Base-by-base conservation (phyloP, 2,888 invertebrate genomes). In the Tyria jacobaeae region DNA sequence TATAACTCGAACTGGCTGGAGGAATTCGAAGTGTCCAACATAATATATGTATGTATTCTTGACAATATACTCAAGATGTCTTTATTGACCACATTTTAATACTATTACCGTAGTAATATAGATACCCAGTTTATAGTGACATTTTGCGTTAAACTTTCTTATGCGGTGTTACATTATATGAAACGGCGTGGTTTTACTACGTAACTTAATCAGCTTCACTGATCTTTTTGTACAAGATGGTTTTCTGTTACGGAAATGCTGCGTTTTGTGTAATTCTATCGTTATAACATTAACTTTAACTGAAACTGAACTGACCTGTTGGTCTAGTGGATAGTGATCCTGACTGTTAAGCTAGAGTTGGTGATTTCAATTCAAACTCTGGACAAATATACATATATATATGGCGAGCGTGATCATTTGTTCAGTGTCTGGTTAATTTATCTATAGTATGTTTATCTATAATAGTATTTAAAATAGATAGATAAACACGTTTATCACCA, bases 151-250 rank as follows among this genome's bases (percentile, higher is more conserved):
- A n/a, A 6, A 57, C 59, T 59, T 59, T 59, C 59, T 47, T 47
- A 35, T 52, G 44, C 15, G 44, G 25, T 47, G 39, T 52, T 24
- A 52, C n/a, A 15, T 52, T n/a, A 51, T 25, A 59, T 59, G 51
- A 35, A 10, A 47, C 51, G 49, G 24, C 49, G 6, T 60, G 54
- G 60, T 54, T 49, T 35, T 15, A 25, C 31, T 39, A 37, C 21
- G 60, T 55, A 55, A 55, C 44, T 41, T 54, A 55, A 60, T 55
- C 31, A 9, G 24, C 24, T 34, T 53, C 53, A 53, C 27, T 55
- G 44, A 41, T 37, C 35, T 37, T 48, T 41, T 24, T 37, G 27
- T 7, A 12, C 27, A 25, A 12, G 14, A 14, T 14, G 49, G 24
- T 1, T 49, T 35, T 27, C 2, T 25, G n/a, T 47, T 57, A 57